These are phyloP conservation scores for Hoplodrina ambigua DNA, from an alignment of 2,888 invertebrate genomes.

Conservation along the genomic window DNA sequence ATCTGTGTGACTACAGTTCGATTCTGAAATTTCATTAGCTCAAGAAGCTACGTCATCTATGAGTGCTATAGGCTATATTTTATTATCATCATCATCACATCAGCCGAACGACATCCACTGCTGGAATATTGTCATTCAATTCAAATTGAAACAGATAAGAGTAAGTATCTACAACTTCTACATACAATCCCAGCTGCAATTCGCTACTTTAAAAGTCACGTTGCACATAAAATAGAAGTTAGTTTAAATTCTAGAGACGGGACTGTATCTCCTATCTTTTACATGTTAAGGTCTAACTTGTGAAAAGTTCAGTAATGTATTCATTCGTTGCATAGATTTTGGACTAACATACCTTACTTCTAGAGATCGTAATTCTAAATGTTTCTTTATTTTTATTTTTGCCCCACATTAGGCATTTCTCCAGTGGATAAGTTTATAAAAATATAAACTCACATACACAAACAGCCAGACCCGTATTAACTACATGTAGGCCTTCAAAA, in stretches of 20 bases:
- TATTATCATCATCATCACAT: too few relatives aligned
- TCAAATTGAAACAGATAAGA: not conserved
- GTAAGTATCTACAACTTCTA: not conserved
- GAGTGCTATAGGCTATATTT: too few relatives aligned
- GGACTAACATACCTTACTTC: not conserved
- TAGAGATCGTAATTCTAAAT: too few relatives aligned
- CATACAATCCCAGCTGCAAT: not conserved
- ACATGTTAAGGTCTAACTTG: not conserved
- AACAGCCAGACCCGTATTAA: too few relatives aligned
- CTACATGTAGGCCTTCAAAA: too few relatives aligned
- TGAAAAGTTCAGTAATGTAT: not conserved
- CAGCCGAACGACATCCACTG: not conserved
- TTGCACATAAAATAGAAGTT: not conserved
- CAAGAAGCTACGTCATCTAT: too few relatives aligned
- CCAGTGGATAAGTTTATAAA: too few relatives aligned
- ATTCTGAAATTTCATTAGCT: too few relatives aligned
- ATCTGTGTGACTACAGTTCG: too few relatives aligned
- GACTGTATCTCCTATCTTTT: not conserved
- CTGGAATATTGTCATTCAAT: not conserved
- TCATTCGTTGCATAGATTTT: not conserved
- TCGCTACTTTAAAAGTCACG: conserved; percentile 2
- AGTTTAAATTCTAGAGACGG: not conserved
- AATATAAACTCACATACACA: too few relatives aligned
- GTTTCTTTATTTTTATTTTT: too few relatives aligned
- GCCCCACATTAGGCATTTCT: too few relatives aligned